These are phyloP conservation scores for Delia radicum DNA, from an alignment of 1,140 invertebrate species.

Conservation along the genomic window DNA sequence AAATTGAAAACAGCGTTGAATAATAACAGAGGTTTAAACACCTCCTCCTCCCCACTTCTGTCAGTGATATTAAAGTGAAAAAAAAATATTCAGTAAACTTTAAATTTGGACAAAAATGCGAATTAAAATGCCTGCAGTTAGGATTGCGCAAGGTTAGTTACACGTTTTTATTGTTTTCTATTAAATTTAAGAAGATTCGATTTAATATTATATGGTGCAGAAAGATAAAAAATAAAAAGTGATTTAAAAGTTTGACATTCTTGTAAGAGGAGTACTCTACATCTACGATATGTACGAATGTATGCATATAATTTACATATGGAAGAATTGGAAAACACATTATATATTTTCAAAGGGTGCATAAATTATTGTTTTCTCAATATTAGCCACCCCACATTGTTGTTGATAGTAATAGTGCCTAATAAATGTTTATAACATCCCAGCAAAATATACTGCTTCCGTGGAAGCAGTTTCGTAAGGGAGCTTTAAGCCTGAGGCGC, in stretches of 20 bases:
- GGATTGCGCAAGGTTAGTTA: slow-evolving; percentile 85
- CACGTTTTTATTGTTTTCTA: background rate
- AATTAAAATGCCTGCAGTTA: slow-evolving; percentile 93
- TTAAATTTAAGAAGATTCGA: too few species aligned
- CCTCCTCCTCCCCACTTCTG: background rate
- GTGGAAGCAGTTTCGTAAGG: too few species aligned
- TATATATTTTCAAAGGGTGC: background rate
- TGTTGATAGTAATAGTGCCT: too few species aligned
- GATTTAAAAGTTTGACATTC: background rate
- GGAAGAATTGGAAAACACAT: too few species aligned
- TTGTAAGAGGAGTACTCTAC: too few species aligned
- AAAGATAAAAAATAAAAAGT: background rate
- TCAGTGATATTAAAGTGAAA: background rate
- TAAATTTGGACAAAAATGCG: slow-evolving; percentile 68
- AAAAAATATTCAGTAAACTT: background rate
- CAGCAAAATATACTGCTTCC: too few species aligned
- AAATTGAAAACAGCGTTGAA: background rate
- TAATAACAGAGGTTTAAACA: background rate
- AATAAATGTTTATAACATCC: too few species aligned
- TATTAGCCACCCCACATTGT: background rate
- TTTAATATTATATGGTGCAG: background rate
- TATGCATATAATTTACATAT: background rate
- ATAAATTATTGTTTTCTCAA: background rate
- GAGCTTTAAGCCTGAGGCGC: too few species aligned
- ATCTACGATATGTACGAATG: background rate